Base-by-base conservation (phyloP, 2,113 vertebrate genomes). In the Balaeniceps rex region DNA sequence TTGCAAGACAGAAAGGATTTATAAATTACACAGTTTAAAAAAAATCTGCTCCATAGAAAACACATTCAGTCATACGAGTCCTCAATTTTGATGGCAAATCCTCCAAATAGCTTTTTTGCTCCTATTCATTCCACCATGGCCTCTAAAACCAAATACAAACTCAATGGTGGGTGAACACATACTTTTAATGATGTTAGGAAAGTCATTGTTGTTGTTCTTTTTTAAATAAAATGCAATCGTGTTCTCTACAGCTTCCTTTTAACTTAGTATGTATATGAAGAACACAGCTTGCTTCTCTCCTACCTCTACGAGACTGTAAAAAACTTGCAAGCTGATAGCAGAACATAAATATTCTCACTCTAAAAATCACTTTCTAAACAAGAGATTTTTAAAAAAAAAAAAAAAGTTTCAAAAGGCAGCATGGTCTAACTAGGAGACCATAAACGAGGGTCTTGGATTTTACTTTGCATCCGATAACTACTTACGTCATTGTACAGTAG, bases 31-130 rank as follows among this genome's bases (percentile, higher is more conserved):
- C 9, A 31, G 22, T 4, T 83, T 7, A 80, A 57, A 55, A 55
- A 51, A 25, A 51, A 51, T 33, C 36, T 34, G 40, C 60, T 79
- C 38, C 61, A 28, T 0, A 36, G 65, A 85, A 55, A 2, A 44
- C 1, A 2, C n/a, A 21, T 12, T 26, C 51, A 81, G 47, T n/a
- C 38, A 19, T 5, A 14, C 0, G 1, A 49, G 44, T 26, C n/a
- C 33, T 70, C 49, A 14, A 0, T 57, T 61, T 52, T 29, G 28
- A 79, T 15, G 46, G 38, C 38, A 79, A 54, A 72, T 51, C 25
- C 54, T 93, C 38, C 60, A 75, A 93, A 75, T 6, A 36, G 69
- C 17, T 70, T 70, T 74, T 87, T 52, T 40, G 23, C 60, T 87
- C 34, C 74, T 72, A 47, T 29, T 87, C 14, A 15, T 46, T 87